Percentiles rank a stretch among this genome's conserved stretches.
Evolutionary conservation across 2,113 vertebrate species (phyloP).

Genomic region (Edolisoma coerulescens): DNA sequence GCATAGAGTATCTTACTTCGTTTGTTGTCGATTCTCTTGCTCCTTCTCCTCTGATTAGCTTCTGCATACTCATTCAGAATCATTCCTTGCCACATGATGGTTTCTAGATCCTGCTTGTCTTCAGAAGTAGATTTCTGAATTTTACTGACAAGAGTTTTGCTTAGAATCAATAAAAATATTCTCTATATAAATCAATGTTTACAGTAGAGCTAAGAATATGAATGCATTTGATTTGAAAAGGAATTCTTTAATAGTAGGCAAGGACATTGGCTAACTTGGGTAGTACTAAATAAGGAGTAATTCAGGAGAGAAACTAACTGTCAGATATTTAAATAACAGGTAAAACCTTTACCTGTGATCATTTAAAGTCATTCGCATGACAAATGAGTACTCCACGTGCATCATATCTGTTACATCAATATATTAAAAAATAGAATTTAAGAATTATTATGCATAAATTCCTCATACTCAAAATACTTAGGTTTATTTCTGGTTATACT

Average conservation of each 20-base stretch:
- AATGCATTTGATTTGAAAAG: background rate
- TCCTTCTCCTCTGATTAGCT: constrained; percentile 26
- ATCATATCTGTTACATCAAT: background rate
- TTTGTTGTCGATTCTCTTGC: constrained; percentile 22
- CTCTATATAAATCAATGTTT: background rate
- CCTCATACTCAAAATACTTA: constrained; percentile 2
- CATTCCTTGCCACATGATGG: background rate
- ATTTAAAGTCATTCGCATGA: background rate
- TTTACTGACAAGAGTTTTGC: constrained; percentile 35
- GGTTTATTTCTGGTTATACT: background rate
- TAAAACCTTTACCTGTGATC: background rate
- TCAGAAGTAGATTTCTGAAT: constrained; percentile 6
- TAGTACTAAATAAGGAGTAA: background rate
- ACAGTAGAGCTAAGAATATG: background rate
- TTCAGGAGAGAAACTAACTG: background rate
- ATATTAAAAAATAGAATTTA: background rate
- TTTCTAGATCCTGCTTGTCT: background rate
- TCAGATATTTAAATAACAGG: background rate
- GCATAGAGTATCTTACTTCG: constrained; percentile 44
- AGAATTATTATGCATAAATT: background rate
- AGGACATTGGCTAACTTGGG: background rate
- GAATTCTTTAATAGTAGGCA: background rate
- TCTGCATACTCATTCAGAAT: background rate
- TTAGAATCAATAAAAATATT: constrained; percentile 13
- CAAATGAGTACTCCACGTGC: background rate